Base-by-base conservation (phyloP, 2,888 invertebrate genomes). In the Amphipoea oculea region DNA sequence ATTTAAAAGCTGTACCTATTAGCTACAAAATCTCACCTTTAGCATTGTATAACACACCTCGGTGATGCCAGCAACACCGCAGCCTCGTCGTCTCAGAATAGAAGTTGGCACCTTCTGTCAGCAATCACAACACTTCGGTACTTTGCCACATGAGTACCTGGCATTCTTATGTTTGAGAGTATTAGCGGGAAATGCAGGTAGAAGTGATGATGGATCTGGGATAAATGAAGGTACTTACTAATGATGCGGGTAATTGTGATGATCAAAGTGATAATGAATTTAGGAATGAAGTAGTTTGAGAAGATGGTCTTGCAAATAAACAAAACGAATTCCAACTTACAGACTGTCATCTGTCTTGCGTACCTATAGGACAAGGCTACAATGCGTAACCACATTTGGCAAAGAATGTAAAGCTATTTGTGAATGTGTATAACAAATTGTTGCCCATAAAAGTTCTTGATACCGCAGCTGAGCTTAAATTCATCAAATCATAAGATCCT, bases 31-130 rank as follows among this genome's bases (percentile, higher is more conserved):
- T 60, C 14, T 76, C 20, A 72, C 67, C 6, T 63, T 48, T 66
- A 20, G 23, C 65, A 79, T 82, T 82, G 81, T 82, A 81, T 79
- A 79, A 81, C 51, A 70, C 23, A 62, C 54, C 42, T 51, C 76
- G 65, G 42, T 78, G 77, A 72, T 83, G 86, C 80, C 78, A 79
- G 78, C 78, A 75, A 70, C 77, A 45, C n/a, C 60, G 73, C 65
- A 84, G 73, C 68, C 78, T 79, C 77, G 74, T 72, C 57, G 81
- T 62, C 84, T 85, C 82, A 84, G 88, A 89, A 90, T 84, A 87
- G 80, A 81, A 82, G 77, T 90, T 92, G 92, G 92, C 92, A 90
- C 81, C 85, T 83, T 91, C 92, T 91, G 88, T 93, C 92, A 92
- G 88, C 90, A 90, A 82, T 89, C 90, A 88, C 82, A 88, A 88